Conservation (phyloP, 2,888 invertebrate genomes). For the Sinotaia quadrata region DNA sequence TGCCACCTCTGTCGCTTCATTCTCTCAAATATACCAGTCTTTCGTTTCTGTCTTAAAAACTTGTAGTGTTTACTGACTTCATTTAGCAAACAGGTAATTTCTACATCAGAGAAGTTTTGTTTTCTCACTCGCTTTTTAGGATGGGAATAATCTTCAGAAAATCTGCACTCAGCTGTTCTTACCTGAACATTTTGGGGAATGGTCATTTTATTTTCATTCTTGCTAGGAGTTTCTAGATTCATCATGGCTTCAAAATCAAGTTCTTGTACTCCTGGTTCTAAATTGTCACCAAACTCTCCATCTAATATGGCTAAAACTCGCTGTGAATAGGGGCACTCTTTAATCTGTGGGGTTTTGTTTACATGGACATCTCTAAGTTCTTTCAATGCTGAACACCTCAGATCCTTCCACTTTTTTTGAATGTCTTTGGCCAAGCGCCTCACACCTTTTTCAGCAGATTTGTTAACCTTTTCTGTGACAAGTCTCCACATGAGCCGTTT, state of each 20-base stretch:
- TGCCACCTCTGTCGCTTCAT: not conserved
- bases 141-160: not conserved
- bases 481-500: not conserved
- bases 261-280: not conserved
- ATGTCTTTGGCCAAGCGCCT: not conserved
- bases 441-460: not conserved
- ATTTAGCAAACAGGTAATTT: not conserved
- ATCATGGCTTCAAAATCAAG: constrained; percentile 9
- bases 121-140: not conserved
- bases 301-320: not conserved
- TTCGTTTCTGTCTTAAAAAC: not conserved
- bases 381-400: not conserved
- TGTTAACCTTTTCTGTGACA: not conserved
- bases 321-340: not conserved
- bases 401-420: not conserved
- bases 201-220: not conserved
- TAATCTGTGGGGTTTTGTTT: no score
- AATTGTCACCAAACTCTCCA: not conserved
- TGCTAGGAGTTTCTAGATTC: not conserved
- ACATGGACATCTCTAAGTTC: not conserved
- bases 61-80: not conserved
- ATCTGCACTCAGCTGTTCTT: not conserved
- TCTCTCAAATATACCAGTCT: not conserved
- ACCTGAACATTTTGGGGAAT: not conserved
- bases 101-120: not conserved